Evolutionary conservation across 2,888 invertebrate species (phyloP), one percentile per base, ranked within the genome.

Genomic region (Trimorus sp.): DNA sequence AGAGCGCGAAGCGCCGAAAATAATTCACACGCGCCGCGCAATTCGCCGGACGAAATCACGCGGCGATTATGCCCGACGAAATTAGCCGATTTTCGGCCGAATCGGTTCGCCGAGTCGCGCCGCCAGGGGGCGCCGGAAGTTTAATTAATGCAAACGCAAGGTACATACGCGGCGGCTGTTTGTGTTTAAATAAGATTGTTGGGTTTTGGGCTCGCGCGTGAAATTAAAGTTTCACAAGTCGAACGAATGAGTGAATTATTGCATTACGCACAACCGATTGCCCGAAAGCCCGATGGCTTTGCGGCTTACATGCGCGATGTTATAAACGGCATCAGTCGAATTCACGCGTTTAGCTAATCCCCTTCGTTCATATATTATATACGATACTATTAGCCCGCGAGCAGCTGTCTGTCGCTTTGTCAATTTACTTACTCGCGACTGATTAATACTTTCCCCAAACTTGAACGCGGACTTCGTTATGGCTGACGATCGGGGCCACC

Each of bases 291-390:
- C 59, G 65, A 65, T 65, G 75, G 70, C 75, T 75, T 70, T 65
- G 45, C 59, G 80, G 75, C 69, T 74, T 80, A 80, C 60, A 53
- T 42, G 53, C 26, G 42, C 70, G 51, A 40, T 69, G 73, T 75
- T 75, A 76, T 73, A 65, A 70, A 66, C 74, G 69, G 42, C 74
- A 83, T 79, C 80, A 77, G 70, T 69, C 66, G 68, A 62, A 77
- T 66, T 70, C 73, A 70, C 74, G 85, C 87, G 86, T 89, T 86
- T 85, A 85, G 85, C 88, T 89, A 89, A 90, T 89, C 88, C 88
- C 88, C 87, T 86, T 89, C 86, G 87, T 85, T 88, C 88, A 87
- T 87, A 88, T 88, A 89, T 89, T 90, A 89, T 89, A 90, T 89
- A 89, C 89, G 87, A n/a, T 65, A 58, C 68, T 58, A 60, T 79